phyloP scores from a whole-genome alignment of 92 coral and sea anemone species.

The Parazoanthus swiftii region DNA sequence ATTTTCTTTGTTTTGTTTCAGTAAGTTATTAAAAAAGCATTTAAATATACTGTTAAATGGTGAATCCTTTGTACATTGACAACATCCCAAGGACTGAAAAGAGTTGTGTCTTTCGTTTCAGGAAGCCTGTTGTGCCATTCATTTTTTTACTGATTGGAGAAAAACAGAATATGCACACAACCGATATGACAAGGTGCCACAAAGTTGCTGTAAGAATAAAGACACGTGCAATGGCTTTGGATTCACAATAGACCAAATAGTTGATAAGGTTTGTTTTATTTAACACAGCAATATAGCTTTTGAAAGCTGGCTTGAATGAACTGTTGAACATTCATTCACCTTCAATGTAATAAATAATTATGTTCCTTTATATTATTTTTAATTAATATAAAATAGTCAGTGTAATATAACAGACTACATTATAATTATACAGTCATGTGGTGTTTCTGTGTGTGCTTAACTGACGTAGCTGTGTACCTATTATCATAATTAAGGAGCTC shows the following conservation, averaged over 20 bases:
- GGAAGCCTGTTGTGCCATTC: conserved; percentile 54
- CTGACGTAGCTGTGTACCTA: too few relatives aligned
- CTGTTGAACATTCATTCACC: not conserved
- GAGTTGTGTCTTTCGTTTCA: not conserved
- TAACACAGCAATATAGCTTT: not conserved
- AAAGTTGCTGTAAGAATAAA: conserved; percentile 43
- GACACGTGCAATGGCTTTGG: conserved; percentile 41
- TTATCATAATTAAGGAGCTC: too few relatives aligned
- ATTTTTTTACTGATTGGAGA: conserved; percentile 54
- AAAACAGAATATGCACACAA: conserved; percentile 45
- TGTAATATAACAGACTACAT: too few relatives aligned
- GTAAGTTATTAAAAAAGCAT: too few relatives aligned
- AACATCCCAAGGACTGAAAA: not conserved
- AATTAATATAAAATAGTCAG: too few relatives aligned
- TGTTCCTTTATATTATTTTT: too few relatives aligned
- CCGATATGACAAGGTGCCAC: conserved; percentile 62
- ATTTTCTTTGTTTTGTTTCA: too few relatives aligned
- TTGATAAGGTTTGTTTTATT: conserved; percentile 16
- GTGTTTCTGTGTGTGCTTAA: too few relatives aligned
- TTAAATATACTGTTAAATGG: too few relatives aligned
- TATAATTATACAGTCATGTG: too few relatives aligned
- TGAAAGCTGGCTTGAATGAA: not conserved
- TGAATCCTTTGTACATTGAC: too few relatives aligned
- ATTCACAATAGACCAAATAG: conserved; percentile 28
- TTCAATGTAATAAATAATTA: too few relatives aligned